A percentile compares a stretch with the other conserved stretches of the same genome.
Conservation (phyloP, 1,140 invertebrate genomes). For the Leptinotarsa undecemlineata region DNA sequence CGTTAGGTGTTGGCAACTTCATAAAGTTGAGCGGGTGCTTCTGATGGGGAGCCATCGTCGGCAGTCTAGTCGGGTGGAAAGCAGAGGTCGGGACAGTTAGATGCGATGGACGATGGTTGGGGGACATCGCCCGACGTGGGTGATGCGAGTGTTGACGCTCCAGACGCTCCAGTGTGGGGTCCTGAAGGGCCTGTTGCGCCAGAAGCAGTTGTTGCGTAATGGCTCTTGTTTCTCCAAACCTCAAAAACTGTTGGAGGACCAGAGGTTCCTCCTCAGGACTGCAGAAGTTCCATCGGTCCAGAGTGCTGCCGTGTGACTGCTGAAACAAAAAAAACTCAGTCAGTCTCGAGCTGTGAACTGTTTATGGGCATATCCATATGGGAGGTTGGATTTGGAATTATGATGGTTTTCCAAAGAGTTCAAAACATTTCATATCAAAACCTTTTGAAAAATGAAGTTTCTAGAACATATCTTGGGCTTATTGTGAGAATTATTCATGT, state of each 20-base stretch:
- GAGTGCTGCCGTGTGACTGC: constrained; percentile 73
- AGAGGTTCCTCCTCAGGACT: constrained; percentile 83
- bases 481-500: neutral
- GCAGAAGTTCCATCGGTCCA: constrained; percentile 83
- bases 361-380: neutral
- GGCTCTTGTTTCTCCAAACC: constrained; percentile 81
- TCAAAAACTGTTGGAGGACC: constrained; percentile 83
- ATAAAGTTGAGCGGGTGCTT: constrained; percentile 55
- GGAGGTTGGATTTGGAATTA: too few species aligned
- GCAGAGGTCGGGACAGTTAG: constrained; percentile 57
- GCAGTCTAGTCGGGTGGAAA: constrained; percentile 57
- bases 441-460: too few species aligned
- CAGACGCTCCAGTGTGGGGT: constrained; percentile 55
- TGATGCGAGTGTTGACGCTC: constrained; percentile 48
- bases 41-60: constrained; percentile 59
- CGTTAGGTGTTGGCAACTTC: constrained; percentile 49
- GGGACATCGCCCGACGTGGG: constrained; percentile 65
- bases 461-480: neutral
- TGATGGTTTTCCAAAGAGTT: too few species aligned
- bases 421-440: too few species aligned
- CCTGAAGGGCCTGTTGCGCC: constrained; percentile 63
- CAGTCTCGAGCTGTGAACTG: neutral
- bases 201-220: constrained; percentile 80
- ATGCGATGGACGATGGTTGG: constrained; percentile 67
- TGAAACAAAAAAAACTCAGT: constrained; percentile 51